These are phyloP conservation scores for Cromileptes altivelis DNA, from an alignment of 2,113 vertebrate genomes.

Conservation along the genomic window DNA sequence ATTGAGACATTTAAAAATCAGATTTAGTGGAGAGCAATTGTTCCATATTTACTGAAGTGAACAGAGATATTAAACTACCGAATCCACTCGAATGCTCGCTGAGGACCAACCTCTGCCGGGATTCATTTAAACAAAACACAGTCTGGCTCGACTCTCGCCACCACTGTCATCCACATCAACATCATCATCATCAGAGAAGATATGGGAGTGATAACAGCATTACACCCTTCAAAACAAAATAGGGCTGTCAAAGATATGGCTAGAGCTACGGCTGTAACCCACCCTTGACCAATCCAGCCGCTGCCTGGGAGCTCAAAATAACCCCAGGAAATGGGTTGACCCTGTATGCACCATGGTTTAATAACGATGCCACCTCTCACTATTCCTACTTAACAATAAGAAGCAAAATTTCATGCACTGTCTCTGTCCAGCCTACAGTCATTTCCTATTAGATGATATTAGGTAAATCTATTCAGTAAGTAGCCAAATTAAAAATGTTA, in stretches of 20 bases:
- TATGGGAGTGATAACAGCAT: constrained; percentile 12
- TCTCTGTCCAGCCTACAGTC: background rate
- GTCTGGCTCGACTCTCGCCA: background rate
- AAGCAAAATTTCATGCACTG: constrained; percentile 3
- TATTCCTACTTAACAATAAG: constrained; percentile 2
- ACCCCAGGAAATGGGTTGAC: constrained; percentile 41
- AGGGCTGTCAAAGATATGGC: constrained; percentile 48
- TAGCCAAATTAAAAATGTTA: background rate
- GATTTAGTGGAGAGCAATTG: background rate
- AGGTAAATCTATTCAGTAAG: background rate
- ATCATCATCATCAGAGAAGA: constrained; percentile 31
- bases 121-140: constrained; percentile 36
- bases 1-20: background rate
- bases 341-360: constrained; percentile 30
- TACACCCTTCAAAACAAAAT: constrained; percentile 41
- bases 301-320: constrained; percentile 44
- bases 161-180: background rate
- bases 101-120: background rate
- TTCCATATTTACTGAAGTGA: background rate
- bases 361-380: constrained; percentile 36
- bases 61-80: background rate
- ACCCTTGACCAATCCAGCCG: constrained; percentile 16
- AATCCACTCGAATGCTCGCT: constrained; percentile 3
- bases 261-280: constrained; percentile 15
- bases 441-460: background rate